Base-by-base conservation (phyloP, 2,113 vertebrate genomes). In the Cygnus atratus region DNA sequence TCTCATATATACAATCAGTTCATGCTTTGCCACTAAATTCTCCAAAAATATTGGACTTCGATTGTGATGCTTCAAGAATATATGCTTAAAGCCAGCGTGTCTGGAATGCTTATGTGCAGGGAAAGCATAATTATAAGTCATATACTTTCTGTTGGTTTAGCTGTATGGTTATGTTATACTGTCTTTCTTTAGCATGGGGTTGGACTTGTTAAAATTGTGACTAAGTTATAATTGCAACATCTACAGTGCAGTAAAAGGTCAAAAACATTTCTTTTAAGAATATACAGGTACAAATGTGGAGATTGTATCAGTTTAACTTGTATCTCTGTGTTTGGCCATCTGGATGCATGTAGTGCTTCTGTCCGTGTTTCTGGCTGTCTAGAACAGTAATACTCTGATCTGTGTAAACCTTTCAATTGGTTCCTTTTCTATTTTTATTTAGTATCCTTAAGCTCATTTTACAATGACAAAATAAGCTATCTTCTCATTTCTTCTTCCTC, bases 1-100 rank as follows among this genome's bases (percentile, higher is more conserved):
- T 80, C 63, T 89, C 78, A 54, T 4, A 4, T 43, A 7, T 41
- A n/a, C 22, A 52, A 48, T 39, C 41, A 8, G 14, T 54, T 89
- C 62, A 48, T 77, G 59, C 20, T 81, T 87, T 84, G 24, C 57
- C 62, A 81, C 91, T 92, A 88, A 79, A 88, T 81, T 94, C 67
- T 87, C 33, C 25, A 20, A 21, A 74, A 85, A 57, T 3, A 0
- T 10, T 78, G 17, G 35, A 44, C 62, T 94, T 90, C 71, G 48
- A 72, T n/a, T 88, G 37, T 59, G 77, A 61, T 90, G 57, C 8
- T 22, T 92, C 77, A 66, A 87, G 39, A 67, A 54, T 81, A 70
- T n/a, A 11, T 58, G 12, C 28, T 76, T 74, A 62, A 83, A 91
- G 41, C 6, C 29, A 79, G 9, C 17, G 35, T 13, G 54, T 9